Evolutionary conservation across 2,113 vertebrate species (phyloP).

Genomic region (Proteles cristata): DNA sequence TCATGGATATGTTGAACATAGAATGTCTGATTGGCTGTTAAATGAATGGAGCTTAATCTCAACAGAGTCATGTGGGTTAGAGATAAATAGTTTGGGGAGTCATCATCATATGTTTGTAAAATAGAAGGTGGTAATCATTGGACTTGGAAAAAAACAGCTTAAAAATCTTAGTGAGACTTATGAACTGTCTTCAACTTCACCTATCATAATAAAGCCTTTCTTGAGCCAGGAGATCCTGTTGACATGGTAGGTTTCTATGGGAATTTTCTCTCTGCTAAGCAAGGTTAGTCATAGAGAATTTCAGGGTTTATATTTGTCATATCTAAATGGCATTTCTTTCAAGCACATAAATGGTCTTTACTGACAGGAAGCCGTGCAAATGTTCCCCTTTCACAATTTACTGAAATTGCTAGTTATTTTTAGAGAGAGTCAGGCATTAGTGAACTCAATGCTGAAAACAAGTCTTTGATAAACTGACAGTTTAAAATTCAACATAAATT

Average conservation of each 20-base stretch:
- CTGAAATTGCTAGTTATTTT: constrained; percentile 76
- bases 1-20: not conserved
- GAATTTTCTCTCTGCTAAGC: constrained; percentile 37
- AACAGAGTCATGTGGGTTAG: not conserved
- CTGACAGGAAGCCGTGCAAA: constrained; percentile 70
- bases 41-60: not conserved
- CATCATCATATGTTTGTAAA: not conserved
- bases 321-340: constrained; percentile 68
- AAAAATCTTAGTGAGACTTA: not conserved
- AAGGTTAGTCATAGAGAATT: constrained; percentile 15
- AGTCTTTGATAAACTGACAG: constrained; percentile 64
- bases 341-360: constrained; percentile 64
- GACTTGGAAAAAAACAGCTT: not conserved
- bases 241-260: not conserved
- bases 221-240: not conserved
- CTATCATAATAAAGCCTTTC: constrained; percentile 26
- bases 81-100: not conserved
- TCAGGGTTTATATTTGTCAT: constrained; percentile 60
- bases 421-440: constrained; percentile 67
- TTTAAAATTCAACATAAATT: constrained; percentile 66
- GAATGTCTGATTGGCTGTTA: not conserved
- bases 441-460: constrained; percentile 61
- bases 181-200: not conserved
- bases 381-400: constrained; percentile 68
- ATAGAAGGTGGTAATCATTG: not conserved